Conservation (phyloP, 2,113 vertebrate species). For the Petroica traversi region DNA sequence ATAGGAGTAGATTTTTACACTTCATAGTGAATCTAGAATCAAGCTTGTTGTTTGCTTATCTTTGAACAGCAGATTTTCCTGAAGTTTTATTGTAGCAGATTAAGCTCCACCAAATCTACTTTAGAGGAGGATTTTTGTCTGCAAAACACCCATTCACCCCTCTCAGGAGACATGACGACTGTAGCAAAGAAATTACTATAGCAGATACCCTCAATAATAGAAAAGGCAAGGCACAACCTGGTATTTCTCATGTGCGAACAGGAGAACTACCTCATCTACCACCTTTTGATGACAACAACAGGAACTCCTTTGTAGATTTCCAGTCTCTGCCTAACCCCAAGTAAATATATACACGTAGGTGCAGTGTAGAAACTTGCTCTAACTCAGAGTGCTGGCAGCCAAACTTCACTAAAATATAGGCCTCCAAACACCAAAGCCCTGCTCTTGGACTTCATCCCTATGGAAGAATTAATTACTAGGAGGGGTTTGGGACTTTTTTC, state of each 20-base stretch:
- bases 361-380: not conserved
- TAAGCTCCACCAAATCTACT: not conserved
- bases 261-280: not conserved
- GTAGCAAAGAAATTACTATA: not conserved
- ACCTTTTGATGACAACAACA: not conserved
- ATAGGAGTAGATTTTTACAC: not conserved
- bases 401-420: not conserved
- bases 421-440: not conserved
- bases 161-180: not conserved
- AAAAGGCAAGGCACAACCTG: not conserved
- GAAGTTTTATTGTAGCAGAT: not conserved
- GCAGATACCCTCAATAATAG: not conserved
- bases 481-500: not conserved
- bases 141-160: not conserved
- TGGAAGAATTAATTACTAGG: not conserved
- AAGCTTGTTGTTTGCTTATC: not conserved
- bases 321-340: not conserved
- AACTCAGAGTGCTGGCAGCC: not conserved
- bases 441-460: not conserved
- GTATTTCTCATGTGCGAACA: not conserved
- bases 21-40: not conserved
- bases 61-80: not conserved
- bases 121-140: not conserved
- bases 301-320: not conserved
- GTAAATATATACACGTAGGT: not conserved